These are phyloP conservation scores for Leptodactylus fuscus DNA, from an alignment of 2,113 vertebrate species.

Conservation along the genomic window DNA sequence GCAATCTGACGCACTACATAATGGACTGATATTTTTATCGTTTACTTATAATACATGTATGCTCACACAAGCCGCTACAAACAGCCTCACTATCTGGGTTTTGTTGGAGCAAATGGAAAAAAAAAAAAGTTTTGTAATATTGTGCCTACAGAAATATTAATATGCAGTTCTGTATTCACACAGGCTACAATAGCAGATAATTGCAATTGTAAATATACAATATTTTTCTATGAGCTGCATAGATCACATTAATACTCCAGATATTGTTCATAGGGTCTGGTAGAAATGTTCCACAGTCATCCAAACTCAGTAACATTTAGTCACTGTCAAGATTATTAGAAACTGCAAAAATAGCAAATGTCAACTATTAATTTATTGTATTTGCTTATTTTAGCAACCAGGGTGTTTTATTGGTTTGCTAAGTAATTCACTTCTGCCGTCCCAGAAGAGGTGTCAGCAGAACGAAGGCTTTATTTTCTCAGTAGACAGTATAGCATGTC, in stretches of 20 bases:
- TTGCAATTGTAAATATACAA: no score
- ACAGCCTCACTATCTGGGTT: background rate
- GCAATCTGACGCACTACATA: constrained; percentile 39
- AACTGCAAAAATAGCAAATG: no score
- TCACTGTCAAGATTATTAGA: no score
- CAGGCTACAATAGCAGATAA: no score
- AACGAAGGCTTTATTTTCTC: background rate
- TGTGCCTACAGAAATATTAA: background rate
- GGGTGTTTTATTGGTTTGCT: background rate
- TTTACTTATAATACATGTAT: constrained; percentile 22
- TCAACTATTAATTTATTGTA: background rate
- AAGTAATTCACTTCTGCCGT: background rate
- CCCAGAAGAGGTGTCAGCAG: background rate
- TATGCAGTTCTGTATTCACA: no score
- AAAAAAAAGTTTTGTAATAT: background rate
- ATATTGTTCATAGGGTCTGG: no score
- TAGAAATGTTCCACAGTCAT: no score
- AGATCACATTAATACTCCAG: no score
- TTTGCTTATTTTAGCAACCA: background rate
- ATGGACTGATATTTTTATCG: constrained; percentile 39
- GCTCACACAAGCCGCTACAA: background rate
- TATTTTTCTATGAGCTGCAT: no score
- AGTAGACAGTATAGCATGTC: background rate
- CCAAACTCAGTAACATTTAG: no score
- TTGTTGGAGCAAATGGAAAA: background rate